A percentile compares a stretch with the other conserved stretches of the same genome.
These are phyloP conservation scores for Podargus strigoides DNA, from an alignment of 2,797 vertebrate genomes.

Conservation along the genomic window DNA sequence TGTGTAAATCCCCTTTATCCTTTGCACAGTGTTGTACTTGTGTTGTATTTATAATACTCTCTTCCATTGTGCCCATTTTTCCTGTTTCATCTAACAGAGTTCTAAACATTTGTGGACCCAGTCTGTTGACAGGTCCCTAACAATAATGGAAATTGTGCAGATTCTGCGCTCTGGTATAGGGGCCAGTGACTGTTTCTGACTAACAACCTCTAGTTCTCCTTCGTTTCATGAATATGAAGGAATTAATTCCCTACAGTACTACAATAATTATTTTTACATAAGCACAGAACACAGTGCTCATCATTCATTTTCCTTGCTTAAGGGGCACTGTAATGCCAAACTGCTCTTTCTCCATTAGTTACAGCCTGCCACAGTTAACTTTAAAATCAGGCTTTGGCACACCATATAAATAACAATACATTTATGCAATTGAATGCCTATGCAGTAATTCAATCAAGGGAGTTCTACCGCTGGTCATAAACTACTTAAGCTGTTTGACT, in stretches of 20 bases:
- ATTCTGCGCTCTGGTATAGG: not conserved
- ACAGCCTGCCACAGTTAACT: slow-evolving; percentile 18
- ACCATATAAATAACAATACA: slow-evolving; percentile 50
- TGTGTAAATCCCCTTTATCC: not conserved
- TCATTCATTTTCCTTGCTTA: slow-evolving; percentile 7
- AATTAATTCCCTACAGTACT: not conserved
- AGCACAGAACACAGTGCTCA: not conserved
- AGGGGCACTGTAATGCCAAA: not conserved
- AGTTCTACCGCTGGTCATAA: slow-evolving; percentile 27
- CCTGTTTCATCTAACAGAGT: accelerated
- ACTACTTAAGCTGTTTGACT: slow-evolving; percentile 34
- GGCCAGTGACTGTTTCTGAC: not conserved
- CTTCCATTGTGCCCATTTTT: not conserved
- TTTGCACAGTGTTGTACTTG: not conserved
- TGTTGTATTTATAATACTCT: not conserved
- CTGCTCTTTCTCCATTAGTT: slow-evolving; percentile 34
- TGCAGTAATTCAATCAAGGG: slow-evolving; percentile 48
- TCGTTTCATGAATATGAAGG: not conserved
- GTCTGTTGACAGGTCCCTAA: not conserved
- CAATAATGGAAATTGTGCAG: not conserved
- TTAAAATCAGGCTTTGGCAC: slow-evolving; percentile 22
- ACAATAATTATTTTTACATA: slow-evolving; percentile 21
- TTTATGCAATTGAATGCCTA: slow-evolving; percentile 48
- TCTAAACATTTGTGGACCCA: not conserved
- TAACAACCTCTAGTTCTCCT: not conserved